These are phyloP conservation scores for Tyrannus savana DNA, from an alignment of 2,113 vertebrate species.

Conservation along the genomic window DNA sequence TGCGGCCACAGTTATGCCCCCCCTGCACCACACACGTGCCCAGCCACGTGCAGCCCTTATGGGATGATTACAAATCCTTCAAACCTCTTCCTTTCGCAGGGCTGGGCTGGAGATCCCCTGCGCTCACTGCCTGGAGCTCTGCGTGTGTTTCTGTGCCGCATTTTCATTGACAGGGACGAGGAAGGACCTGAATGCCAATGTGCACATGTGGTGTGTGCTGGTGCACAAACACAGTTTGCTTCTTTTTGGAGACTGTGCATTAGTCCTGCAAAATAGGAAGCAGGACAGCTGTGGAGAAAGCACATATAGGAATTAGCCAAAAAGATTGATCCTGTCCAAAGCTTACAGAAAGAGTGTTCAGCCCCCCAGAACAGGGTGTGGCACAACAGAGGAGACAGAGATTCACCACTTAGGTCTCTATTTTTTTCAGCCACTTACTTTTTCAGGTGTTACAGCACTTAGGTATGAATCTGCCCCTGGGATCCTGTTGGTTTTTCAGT, in stretches of 20 bases:
- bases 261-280: not conserved
- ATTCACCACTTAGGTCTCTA: not conserved
- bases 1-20: not conserved
- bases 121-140: not conserved
- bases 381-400: not conserved
- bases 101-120: not conserved
- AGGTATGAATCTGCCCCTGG: not conserved
- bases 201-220: not conserved
- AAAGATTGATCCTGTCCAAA: not conserved
- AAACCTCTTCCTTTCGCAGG: not conserved
- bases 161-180: fast-evolving
- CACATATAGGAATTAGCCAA: not conserved
- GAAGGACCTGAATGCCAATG: not conserved
- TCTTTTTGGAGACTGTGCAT: not conserved
- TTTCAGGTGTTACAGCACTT: not conserved
- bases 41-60: not conserved
- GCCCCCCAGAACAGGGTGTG: not conserved
- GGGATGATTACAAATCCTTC: not conserved
- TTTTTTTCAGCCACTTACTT: not conserved
- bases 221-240: not conserved
- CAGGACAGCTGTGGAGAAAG: not conserved
- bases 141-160: not conserved
- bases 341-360: not conserved
- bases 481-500: not conserved
- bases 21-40: not conserved